Conservation (phyloP, 2,113 vertebrate genomes). For the Morone chrysops region DNA sequence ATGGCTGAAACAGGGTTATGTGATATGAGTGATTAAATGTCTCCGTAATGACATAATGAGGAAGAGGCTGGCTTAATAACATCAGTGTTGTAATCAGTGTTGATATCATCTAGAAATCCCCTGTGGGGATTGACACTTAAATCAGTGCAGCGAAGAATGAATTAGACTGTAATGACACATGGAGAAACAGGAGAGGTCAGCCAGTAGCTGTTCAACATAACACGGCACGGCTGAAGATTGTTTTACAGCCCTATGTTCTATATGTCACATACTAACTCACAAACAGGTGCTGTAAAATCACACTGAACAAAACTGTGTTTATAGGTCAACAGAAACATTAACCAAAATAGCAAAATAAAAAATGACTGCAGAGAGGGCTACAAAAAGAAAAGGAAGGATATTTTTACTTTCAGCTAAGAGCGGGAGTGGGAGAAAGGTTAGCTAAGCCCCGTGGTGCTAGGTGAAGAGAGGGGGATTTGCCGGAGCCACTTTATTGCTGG, state of each 20-base stretch:
- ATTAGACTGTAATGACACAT: conserved; percentile 67
- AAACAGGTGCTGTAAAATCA: conserved; percentile 8
- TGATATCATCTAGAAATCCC: conserved; percentile 69
- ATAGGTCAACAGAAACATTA: conserved; percentile 55
- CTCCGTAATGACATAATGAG: conserved; percentile 64
- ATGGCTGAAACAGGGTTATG: conserved; percentile 33
- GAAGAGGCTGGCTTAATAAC: conserved; percentile 66
- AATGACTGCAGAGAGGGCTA: conserved; percentile 33
- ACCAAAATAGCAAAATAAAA: conserved; percentile 26
- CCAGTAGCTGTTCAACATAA: conserved; percentile 40
- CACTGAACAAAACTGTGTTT: conserved; percentile 35
- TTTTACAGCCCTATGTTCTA: conserved; percentile 23
- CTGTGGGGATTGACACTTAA: conserved; percentile 52
- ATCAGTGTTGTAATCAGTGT: conserved; percentile 72
- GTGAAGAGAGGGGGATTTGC: conserved; percentile 76
- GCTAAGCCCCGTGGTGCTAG: conserved; percentile 75
- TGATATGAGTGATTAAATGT: conserved; percentile 62
- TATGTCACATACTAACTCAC: conserved; percentile 21
- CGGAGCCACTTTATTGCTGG: conserved; percentile 81
- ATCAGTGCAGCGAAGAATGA: conserved; percentile 62
- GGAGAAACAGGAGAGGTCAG: conserved; percentile 56
- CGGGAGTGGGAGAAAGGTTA: conserved; percentile 79
- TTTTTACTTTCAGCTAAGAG: conserved; percentile 67
- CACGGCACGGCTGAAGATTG: conserved; percentile 13
- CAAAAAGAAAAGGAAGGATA: conserved; percentile 53